Percentiles rank a stretch among this genome's conserved stretches.
These are phyloP conservation scores for Cydia pomonella DNA, from an alignment of 1,140 invertebrate species.

Conservation along the genomic window DNA sequence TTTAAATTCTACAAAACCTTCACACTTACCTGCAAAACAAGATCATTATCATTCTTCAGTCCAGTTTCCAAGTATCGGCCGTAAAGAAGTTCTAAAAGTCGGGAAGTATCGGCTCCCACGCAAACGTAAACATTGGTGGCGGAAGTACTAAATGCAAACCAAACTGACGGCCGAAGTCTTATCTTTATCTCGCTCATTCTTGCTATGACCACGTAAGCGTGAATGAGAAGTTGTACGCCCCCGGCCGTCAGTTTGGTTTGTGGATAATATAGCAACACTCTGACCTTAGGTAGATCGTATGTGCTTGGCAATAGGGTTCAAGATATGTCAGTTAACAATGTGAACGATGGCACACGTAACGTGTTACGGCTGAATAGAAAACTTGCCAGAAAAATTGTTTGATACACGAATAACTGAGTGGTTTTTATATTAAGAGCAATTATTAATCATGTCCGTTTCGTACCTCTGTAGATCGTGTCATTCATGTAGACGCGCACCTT, in stretches of 20 bases:
- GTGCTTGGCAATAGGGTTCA: neutral
- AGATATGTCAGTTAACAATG: neutral
- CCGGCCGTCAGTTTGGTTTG: too few relatives aligned
- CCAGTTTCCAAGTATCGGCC: neutral
- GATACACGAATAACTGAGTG: neutral
- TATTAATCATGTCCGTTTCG: neutral
- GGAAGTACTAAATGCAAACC: too few relatives aligned
- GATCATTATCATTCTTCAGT: neutral
- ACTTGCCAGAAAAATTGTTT: slow-evolving; percentile 3
- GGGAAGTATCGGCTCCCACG: neutral
- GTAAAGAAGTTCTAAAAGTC: neutral
- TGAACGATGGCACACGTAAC: neutral
- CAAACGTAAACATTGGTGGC: neutral
- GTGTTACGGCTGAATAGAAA: neutral
- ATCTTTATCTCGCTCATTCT: too few relatives aligned
- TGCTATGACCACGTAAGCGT: too few relatives aligned
- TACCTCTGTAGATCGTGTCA: too few relatives aligned
- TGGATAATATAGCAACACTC: neutral
- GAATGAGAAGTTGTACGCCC: too few relatives aligned
- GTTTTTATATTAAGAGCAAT: neutral
- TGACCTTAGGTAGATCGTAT: neutral
- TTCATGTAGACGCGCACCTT: too few relatives aligned
- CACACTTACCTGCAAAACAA: slow-evolving; percentile 2
- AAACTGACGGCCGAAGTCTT: too few relatives aligned
- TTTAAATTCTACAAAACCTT: neutral